phyloP scores from a whole-genome alignment of 1,140 invertebrate genomes.

The Leptoteleia sp. region DNA sequence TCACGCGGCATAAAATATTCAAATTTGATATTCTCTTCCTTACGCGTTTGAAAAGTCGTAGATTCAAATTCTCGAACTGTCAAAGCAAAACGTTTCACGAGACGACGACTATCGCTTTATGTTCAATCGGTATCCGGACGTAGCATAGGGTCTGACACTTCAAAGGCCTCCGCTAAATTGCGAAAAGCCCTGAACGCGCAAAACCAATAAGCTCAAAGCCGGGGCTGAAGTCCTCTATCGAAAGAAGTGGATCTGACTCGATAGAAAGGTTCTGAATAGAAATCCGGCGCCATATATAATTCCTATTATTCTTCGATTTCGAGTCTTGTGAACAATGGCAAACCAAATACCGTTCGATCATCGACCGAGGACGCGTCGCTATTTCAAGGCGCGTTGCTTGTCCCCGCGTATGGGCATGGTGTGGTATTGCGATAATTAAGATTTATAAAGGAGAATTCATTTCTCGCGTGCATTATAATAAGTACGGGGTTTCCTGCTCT shows the following conservation, averaged over 20 bases:
- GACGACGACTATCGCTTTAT: conserved; percentile 66
- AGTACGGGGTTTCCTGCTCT: too few relatives aligned
- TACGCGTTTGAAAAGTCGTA: conserved; percentile 46
- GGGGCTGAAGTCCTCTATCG: conserved; percentile 62
- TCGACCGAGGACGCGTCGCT: conserved; percentile 43
- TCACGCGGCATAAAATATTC: conserved; percentile 49
- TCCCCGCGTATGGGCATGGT: neutral
- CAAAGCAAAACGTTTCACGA: conserved; percentile 66
- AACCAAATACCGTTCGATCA: conserved; percentile 64
- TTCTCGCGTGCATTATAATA: too few relatives aligned
- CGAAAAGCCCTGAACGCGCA: conserved; percentile 69
- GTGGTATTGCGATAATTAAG: conserved; percentile 48
- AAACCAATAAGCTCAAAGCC: conserved; percentile 69
- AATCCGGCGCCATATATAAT: conserved; percentile 68
- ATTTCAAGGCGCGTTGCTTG: conserved; percentile 38
- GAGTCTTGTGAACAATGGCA: conserved; percentile 66
- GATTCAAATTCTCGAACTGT: conserved; percentile 63
- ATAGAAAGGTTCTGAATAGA: conserved; percentile 67
- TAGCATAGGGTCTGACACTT: conserved; percentile 69
- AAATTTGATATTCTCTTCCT: conserved; percentile 62
- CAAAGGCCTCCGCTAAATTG: conserved; percentile 70
- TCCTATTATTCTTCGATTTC: conserved; percentile 70
- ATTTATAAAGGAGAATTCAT: too few relatives aligned
- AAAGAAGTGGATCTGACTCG: conserved; percentile 67
- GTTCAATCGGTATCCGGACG: conserved; percentile 66